Conservation (phyloP, 2,888 invertebrate species). For the Cybosia mesomella region DNA sequence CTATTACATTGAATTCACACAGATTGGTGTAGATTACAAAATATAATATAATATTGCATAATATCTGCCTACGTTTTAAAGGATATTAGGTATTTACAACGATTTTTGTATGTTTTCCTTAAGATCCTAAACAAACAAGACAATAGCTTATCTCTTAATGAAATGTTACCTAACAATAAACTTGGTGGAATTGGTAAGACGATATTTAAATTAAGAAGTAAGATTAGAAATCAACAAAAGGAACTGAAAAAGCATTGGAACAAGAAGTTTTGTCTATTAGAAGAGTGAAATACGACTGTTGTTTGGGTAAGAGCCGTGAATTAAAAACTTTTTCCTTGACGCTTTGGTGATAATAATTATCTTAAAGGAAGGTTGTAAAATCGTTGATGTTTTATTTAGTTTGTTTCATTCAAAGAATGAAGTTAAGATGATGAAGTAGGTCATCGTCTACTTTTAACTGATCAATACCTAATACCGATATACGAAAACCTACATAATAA, state of each 20-base stretch:
- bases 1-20: neutral
- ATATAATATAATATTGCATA: neutral
- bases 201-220: constrained; percentile 36
- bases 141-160: constrained; percentile 20
- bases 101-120: neutral
- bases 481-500: neutral
- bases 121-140: constrained; percentile 22
- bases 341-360: constrained; percentile 13
- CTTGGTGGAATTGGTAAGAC: constrained; percentile 35
- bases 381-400: constrained; percentile 20
- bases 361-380: constrained; percentile 21
- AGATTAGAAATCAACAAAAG: constrained; percentile 47
- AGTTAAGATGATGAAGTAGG: neutral
- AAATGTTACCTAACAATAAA: constrained; percentile 23
- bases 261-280: constrained; percentile 40
- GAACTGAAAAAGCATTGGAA: constrained; percentile 17
- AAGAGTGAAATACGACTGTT: constrained; percentile 32
- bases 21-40: neutral
- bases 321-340: constrained; percentile 23
- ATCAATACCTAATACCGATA: neutral
- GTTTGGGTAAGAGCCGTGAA: constrained; percentile 15
- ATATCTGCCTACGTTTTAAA: neutral
- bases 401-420: neutral
- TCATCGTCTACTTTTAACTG: neutral
- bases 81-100: neutral